A percentile compares a stretch with the other conserved stretches of the same genome.
Conservation (phyloP, 2,888 invertebrate genomes). For the Phymatocera aterrima region DNA sequence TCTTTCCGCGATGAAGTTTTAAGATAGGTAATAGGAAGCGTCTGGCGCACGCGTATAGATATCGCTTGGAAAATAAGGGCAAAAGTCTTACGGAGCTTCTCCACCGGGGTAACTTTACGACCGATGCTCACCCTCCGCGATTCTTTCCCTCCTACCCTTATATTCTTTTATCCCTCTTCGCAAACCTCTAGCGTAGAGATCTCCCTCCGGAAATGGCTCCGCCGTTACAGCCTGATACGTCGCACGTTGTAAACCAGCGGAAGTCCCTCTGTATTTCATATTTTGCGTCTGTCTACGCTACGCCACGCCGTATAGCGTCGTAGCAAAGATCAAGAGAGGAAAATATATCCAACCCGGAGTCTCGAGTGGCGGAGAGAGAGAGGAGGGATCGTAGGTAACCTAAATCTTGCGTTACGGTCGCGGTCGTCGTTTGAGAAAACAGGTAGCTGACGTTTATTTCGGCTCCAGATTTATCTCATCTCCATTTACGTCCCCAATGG, state of each 20-base stretch:
- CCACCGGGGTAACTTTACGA: conserved; percentile 29
- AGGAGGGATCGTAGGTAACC: conserved; percentile 13
- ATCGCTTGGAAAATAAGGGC: neutral
- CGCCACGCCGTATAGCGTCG: too few relatives aligned
- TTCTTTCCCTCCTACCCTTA: neutral
- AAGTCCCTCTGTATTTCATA: conserved; percentile 46
- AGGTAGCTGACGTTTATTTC: conserved; percentile 34
- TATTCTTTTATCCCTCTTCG: neutral
- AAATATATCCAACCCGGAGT: conserved; percentile 5
- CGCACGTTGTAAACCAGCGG: conserved; percentile 47
- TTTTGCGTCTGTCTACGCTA: conserved; percentile 32
- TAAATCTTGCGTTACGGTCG: conserved; percentile 36
- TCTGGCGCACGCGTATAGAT: neutral
- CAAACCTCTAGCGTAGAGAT: conserved; percentile 1
- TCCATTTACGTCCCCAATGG: neutral
- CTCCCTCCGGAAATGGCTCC: conserved; percentile 36
- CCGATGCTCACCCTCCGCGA: neutral
- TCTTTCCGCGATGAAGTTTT: neutral
- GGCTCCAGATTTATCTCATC: conserved; percentile 10
- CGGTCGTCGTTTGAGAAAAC: conserved; percentile 33
- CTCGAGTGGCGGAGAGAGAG: neutral
- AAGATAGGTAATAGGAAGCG: neutral
- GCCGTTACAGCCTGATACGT: conserved; percentile 43
- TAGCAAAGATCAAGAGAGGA: conserved; percentile 20
- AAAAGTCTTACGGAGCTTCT: conserved; percentile 20